Evolutionary conservation across 2,113 vertebrate species (phyloP).

Genomic region (Papio anubis): DNA sequence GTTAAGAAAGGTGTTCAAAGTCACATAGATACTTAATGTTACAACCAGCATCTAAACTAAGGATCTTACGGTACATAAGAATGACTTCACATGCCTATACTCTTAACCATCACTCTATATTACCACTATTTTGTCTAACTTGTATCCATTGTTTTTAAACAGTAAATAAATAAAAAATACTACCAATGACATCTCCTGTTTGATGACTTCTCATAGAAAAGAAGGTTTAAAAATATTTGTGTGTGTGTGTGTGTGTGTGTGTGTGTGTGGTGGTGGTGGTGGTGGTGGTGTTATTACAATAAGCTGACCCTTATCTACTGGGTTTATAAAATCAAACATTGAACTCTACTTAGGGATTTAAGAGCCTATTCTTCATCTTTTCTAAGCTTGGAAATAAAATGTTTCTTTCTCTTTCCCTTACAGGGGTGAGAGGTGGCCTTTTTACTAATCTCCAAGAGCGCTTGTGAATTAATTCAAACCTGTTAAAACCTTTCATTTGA

Average conservation of each 20-base stretch:
- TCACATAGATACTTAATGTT: background rate
- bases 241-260: background rate
- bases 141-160: background rate
- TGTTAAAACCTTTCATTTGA: slow-evolving; percentile 62
- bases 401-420: slow-evolving; percentile 62
- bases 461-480: slow-evolving; percentile 75
- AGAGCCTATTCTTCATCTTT: slow-evolving; percentile 67
- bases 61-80: background rate
- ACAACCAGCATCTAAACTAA: background rate
- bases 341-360: slow-evolving; percentile 69
- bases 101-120: background rate
- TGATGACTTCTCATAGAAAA: background rate
- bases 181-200: background rate
- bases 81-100: background rate
- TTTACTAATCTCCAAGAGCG: slow-evolving; percentile 55
- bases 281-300: background rate
- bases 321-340: slow-evolving; percentile 76
- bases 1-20: background rate
- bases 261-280: background rate
- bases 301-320: slow-evolving; percentile 59
- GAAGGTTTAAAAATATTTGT: background rate
- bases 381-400: slow-evolving; percentile 57
- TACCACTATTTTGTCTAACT: background rate
- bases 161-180: background rate
- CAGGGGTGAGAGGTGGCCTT: slow-evolving; percentile 55